phyloP scores from a whole-genome alignment of 37 sponge, comb jelly and placozoan species.

The Theonella swinhoei region DNA sequence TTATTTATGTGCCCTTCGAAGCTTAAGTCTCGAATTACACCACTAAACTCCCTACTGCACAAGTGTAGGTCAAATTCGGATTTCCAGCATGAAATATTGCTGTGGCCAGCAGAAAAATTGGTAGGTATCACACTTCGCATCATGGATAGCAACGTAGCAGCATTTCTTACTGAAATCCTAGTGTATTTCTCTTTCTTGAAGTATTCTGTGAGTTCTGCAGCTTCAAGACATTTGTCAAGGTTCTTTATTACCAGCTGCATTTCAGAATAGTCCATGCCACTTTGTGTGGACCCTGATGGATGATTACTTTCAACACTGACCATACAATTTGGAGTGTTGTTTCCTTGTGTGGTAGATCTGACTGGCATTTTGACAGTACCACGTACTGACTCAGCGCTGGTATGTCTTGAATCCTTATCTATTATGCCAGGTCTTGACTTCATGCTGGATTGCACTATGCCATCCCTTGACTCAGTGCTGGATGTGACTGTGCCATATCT shows the following conservation, averaged over 20 bases:
- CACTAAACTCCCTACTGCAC: neutral
- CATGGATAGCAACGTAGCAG: neutral
- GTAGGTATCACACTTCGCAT: neutral
- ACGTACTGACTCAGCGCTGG: too few species aligned
- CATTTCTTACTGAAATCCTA: neutral
- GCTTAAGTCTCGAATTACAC: neutral
- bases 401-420: too few species aligned
- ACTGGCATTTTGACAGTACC: too few species aligned
- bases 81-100: neutral
- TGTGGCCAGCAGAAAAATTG: neutral
- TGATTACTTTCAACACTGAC: too few species aligned
- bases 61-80: neutral
- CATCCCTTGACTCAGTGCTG: neutral
- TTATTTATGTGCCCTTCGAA: neutral
- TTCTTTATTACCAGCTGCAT: neutral
- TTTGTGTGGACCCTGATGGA: too few species aligned
- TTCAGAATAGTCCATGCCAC: too few species aligned
- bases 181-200: neutral
- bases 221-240: neutral
- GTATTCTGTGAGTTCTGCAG: neutral
- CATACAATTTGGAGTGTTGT: too few species aligned
- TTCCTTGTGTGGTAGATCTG: too few species aligned
- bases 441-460: neutral
- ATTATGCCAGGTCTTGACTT: too few species aligned
- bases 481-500: too few species aligned